phyloP scores from a whole-genome alignment of 2,797 vertebrate genomes.

The Hemibagrus guttatus region DNA sequence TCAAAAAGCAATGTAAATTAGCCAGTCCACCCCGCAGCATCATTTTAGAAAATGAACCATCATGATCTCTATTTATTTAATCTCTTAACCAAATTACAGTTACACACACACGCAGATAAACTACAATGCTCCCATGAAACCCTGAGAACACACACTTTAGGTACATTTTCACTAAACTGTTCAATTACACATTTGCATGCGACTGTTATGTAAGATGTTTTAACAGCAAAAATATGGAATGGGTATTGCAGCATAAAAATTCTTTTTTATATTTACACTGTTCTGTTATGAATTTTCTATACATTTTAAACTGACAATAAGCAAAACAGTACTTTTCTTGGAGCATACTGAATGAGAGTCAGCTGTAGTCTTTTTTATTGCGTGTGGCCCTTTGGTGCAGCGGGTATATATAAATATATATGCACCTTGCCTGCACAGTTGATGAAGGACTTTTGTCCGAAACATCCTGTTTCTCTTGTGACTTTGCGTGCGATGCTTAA shows the following conservation, averaged over 20 bases:
- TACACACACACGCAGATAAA: background rate
- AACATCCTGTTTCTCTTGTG: slow-evolving; percentile 11
- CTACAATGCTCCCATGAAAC: background rate
- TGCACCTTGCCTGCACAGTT: background rate
- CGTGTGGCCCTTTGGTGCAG: background rate
- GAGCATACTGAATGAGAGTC: background rate
- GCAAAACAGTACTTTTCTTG: background rate
- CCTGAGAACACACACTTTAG: background rate
- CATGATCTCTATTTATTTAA: background rate
- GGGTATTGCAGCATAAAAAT: background rate
- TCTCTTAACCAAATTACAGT: background rate
- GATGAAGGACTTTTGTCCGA: slow-evolving; percentile 25
- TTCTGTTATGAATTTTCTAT: background rate
- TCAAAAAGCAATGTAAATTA: background rate
- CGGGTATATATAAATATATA: background rate
- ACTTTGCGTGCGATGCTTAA: slow-evolving; percentile 7
- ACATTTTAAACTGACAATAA: background rate
- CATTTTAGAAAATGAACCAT: background rate
- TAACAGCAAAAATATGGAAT: background rate
- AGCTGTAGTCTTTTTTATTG: background rate
- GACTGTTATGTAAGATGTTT: background rate
- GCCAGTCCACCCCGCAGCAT: background rate
- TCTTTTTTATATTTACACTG: background rate
- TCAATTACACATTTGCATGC: background rate
- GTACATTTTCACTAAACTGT: background rate